These are phyloP conservation scores for Eulimnadia texana DNA, from an alignment of 1,140 invertebrate genomes.

Conservation along the genomic window DNA sequence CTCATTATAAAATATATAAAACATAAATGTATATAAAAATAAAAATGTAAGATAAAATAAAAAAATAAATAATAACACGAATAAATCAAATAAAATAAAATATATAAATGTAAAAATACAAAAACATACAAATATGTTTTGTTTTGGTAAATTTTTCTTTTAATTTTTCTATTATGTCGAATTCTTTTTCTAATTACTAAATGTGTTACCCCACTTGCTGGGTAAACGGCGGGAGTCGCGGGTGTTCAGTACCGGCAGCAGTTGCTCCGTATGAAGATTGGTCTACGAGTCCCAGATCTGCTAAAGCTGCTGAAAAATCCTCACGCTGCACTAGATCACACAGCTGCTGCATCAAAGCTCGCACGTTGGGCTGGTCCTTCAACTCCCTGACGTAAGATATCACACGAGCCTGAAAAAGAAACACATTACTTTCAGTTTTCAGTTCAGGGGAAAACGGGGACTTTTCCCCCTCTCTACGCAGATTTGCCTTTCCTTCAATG, in stretches of 20 bases:
- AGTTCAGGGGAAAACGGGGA: too few species aligned
- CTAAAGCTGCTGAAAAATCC: slow-evolving; percentile 40
- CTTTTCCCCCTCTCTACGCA: not conserved
- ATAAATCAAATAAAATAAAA: too few species aligned
- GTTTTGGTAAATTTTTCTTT: too few species aligned
- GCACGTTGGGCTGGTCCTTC: not conserved
- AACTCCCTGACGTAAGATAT: not conserved
- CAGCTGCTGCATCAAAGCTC: slow-evolving; percentile 21
- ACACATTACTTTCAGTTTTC: not conserved
- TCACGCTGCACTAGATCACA: slow-evolving; percentile 42
- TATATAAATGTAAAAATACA: too few species aligned
- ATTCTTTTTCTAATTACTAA: too few species aligned
- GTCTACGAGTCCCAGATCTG: slow-evolving; percentile 37
- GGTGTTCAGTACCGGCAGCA: not conserved
- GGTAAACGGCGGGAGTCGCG: too few species aligned
- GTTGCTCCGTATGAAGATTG: slow-evolving; percentile 14
- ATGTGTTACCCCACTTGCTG: too few species aligned
- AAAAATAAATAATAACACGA: not conserved
- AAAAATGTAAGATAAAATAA: not conserved
- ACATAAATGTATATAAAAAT: not conserved
- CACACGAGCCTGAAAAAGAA: not conserved
- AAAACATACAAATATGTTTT: too few species aligned
- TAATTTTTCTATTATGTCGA: too few species aligned
- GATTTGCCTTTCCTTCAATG: too few species aligned
- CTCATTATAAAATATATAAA: too few species aligned